phyloP scores from a whole-genome alignment of 2,888 invertebrate species.

The Fabriciana adippe region DNA sequence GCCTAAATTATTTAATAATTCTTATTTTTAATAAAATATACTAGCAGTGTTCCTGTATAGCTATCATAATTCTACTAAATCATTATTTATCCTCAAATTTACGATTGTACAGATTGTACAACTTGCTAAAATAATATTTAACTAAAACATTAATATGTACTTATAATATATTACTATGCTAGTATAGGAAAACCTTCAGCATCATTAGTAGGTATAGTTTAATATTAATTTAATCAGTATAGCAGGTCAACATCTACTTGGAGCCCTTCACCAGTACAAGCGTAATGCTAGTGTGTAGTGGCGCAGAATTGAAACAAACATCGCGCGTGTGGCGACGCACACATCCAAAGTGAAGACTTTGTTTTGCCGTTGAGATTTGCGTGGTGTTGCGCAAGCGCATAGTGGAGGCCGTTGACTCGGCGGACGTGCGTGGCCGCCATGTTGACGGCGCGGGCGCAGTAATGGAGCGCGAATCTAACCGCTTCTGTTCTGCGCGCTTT shows the following conservation, averaged over 20 bases:
- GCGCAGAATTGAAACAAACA: conserved; percentile 57
- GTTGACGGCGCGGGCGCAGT: conserved; percentile 58
- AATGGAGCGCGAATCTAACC: conserved; percentile 73
- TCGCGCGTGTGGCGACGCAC: conserved; percentile 50
- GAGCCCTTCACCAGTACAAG: conserved; percentile 68
- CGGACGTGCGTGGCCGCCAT: conserved; percentile 63
- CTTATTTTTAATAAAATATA: neutral
- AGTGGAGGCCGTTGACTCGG: conserved; percentile 79
- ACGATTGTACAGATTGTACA: neutral
- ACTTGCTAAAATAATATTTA: neutral
- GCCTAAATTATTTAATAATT: neutral
- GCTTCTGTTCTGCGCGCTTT: conserved; percentile 69
- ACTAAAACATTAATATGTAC: conserved; percentile 22
- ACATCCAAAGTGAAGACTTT: conserved; percentile 60
- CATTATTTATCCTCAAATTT: neutral
- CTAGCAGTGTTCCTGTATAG: no score
- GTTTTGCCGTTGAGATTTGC: conserved; percentile 81
- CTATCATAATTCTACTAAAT: no score
- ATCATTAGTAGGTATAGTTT: conserved; percentile 66
- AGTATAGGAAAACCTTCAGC: conserved; percentile 55
- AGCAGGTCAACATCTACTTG: conserved; percentile 65
- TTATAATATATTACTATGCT: conserved; percentile 34
- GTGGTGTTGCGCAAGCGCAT: conserved; percentile 78
- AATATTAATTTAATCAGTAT: conserved; percentile 72
- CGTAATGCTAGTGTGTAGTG: conserved; percentile 40